Evolutionary conservation across 2,888 invertebrate genomes (phyloP).

Genomic region (Leptinotarsa rubiginosa): DNA sequence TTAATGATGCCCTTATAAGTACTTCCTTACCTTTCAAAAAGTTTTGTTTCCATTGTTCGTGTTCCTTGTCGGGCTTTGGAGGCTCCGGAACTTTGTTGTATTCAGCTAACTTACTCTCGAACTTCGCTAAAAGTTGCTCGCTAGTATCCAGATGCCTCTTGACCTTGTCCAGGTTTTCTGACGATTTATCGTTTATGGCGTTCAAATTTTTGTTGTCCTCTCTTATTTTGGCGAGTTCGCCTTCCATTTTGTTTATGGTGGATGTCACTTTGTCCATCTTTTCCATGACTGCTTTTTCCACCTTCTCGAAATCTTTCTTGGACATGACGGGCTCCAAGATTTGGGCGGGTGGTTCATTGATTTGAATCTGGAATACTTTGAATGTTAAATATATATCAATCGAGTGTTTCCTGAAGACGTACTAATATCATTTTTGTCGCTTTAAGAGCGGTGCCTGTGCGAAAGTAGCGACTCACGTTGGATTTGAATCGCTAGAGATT

Average conservation of each 20-base stretch:
- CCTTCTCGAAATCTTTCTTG: slow-evolving; percentile 57
- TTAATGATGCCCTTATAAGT: too few species aligned
- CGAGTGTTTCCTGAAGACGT: too few species aligned
- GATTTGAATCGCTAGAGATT: too few species aligned
- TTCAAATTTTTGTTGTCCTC: slow-evolving; percentile 64
- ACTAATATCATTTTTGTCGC: too few species aligned
- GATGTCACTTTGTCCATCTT: slow-evolving; percentile 60
- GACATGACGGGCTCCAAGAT: slow-evolving; percentile 53
- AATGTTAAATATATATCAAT: background rate
- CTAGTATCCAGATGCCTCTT: slow-evolving; percentile 67
- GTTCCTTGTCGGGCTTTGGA: slow-evolving; percentile 48
- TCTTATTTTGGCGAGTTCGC: slow-evolving; percentile 59
- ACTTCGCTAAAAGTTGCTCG: slow-evolving; percentile 71
- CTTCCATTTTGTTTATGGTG: slow-evolving; percentile 57
- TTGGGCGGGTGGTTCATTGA: slow-evolving; percentile 50
- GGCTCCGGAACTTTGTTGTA: slow-evolving; percentile 58
- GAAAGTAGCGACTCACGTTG: too few species aligned
- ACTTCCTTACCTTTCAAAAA: slow-evolving; percentile 58
- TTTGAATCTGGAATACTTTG: slow-evolving; percentile 37
- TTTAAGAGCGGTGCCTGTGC: too few species aligned
- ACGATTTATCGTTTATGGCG: slow-evolving; percentile 66
- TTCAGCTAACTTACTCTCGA: slow-evolving; percentile 71
- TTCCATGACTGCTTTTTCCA: slow-evolving; percentile 55
- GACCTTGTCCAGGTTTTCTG: slow-evolving; percentile 66
- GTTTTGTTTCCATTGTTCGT: slow-evolving; percentile 60